Evolutionary conservation across 2,888 invertebrate species (phyloP).

Genomic region (Lepidochrysops patricia): DNA sequence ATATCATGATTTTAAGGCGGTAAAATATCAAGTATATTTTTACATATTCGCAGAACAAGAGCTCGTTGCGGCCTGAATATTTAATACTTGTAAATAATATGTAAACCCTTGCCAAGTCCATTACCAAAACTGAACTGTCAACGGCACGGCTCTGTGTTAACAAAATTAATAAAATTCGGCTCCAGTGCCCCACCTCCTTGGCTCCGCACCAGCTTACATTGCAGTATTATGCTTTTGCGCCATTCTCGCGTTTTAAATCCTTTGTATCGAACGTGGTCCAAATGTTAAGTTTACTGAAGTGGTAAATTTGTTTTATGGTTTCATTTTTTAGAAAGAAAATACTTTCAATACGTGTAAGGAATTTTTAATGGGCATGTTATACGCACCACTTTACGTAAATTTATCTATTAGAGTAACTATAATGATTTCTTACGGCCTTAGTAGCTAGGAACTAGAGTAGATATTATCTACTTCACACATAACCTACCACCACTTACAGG

Average conservation of each 20-base stretch:
- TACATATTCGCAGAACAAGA: not conserved
- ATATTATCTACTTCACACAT: no score
- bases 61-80: not conserved
- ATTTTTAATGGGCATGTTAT: no score
- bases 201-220: constrained; percentile 25
- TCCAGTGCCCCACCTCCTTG: constrained; percentile 25
- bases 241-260: constrained; percentile 15
- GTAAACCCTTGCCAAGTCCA: constrained; percentile 9
- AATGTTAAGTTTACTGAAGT: not conserved
- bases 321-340: not conserved
- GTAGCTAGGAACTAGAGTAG: no score
- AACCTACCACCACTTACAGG: no score
- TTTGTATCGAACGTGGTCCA: not conserved
- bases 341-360: no score
- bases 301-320: not conserved
- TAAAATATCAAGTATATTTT: not conserved
- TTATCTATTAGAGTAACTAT: no score
- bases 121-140: constrained; percentile 7
- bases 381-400: no score
- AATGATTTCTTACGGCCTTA: no score
- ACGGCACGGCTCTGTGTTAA: constrained; percentile 20
- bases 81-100: constrained; percentile 9
- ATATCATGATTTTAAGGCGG: not conserved
- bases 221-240: constrained; percentile 21
- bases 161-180: constrained; percentile 27